Evolutionary conservation across 2,797 vertebrate genomes (phyloP).

Genomic region (Bradypodion pumilum): DNA sequence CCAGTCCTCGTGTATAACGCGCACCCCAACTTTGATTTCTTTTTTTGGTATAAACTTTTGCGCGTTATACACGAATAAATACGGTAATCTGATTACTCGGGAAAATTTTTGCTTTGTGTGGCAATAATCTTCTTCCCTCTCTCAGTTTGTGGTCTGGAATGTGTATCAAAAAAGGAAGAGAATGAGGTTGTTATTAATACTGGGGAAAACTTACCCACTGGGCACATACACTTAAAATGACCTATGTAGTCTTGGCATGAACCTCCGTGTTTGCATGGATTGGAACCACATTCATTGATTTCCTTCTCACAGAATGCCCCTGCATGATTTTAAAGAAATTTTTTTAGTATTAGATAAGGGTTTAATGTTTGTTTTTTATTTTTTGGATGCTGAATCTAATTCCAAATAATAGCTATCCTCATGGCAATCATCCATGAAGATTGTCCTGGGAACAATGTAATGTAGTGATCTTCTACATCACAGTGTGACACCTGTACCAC

Average conservation of each 20-base stretch:
- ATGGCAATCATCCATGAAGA: no score
- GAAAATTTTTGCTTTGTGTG: neutral
- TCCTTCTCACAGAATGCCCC: conserved; percentile 78
- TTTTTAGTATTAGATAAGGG: conserved; percentile 6
- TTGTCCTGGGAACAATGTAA: no score
- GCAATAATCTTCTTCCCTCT: neutral
- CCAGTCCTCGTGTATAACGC: no score
- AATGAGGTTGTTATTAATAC: neutral
- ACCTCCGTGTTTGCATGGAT: conserved; percentile 80
- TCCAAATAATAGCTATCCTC: no score
- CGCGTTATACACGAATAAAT: no score
- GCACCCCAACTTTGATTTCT: no score
- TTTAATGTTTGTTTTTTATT: no score
- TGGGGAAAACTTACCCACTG: conserved; percentile 72
- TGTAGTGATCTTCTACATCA: no score
- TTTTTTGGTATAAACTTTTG: no score
- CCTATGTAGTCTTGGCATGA: conserved; percentile 75
- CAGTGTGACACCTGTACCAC: no score
- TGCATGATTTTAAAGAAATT: conserved; percentile 49
- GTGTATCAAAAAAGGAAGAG: neutral
- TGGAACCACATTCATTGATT: conserved; percentile 76
- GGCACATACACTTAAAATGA: conserved; percentile 79
- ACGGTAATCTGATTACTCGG: neutral
- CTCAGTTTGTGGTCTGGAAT: neutral
- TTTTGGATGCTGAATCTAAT: no score